These are phyloP conservation scores for Poeciliopsis paucimaculata DNA, from an alignment of 2,797 vertebrate genomes.

Conservation along the genomic window DNA sequence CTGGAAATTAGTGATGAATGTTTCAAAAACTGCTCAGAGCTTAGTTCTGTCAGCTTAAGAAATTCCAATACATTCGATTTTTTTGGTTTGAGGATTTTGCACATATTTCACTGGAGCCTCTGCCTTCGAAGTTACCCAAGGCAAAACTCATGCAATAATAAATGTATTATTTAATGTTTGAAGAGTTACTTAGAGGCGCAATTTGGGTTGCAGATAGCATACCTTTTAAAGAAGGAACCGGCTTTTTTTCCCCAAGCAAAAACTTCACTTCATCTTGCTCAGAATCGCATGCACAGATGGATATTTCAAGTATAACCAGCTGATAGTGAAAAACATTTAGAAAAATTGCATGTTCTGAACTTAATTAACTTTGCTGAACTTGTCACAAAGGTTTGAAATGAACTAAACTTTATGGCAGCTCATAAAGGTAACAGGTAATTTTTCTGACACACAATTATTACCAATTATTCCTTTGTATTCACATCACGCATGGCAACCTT, in stretches of 20 bases:
- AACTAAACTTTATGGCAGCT: background rate
- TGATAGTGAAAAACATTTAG: background rate
- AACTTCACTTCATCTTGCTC: background rate
- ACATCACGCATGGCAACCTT: background rate
- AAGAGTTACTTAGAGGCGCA: conserved; percentile 9
- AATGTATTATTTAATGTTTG: conserved; percentile 19
- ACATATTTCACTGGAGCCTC: conserved; percentile 12
- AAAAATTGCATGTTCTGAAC: background rate
- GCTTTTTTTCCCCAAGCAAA: background rate
- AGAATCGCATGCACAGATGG: background rate
- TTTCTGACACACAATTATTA: background rate
- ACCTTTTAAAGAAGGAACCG: background rate
- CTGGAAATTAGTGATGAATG: conserved; percentile 30
- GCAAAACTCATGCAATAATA: conserved; percentile 11
- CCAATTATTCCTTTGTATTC: background rate
- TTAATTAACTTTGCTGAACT: background rate
- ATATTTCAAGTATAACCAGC: background rate
- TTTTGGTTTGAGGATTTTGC: conserved; percentile 6
- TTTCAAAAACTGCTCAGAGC: conserved; percentile 23
- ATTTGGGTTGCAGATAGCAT: conserved; percentile 5
- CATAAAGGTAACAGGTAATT: background rate
- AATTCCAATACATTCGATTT: conserved; percentile 8
- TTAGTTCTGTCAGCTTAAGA: conserved; percentile 21
- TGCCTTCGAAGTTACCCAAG: background rate
- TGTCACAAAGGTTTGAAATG: background rate